Evolutionary conservation across 2,888 invertebrate species (phyloP), one percentile per base, ranked within the genome.

Genomic region (Philhelius pedissequus): DNA sequence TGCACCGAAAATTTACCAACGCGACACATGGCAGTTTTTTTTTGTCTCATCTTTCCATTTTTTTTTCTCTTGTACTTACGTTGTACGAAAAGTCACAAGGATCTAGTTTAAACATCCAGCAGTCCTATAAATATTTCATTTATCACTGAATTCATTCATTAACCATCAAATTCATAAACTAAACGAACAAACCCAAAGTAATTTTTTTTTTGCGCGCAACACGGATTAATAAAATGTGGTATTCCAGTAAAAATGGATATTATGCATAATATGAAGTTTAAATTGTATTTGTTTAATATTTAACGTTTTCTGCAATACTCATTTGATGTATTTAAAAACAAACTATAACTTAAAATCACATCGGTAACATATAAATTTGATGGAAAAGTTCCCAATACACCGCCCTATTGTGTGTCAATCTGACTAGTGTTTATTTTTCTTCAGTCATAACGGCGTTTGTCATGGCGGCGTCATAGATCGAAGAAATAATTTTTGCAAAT

Each of bases 401-500:
- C 83, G 75, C 84, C 84, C 75, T 76, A 54, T 80, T 79, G 64
- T 80, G 20, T 56, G 32, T 54, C 54, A 64, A 70, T 62, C 15
- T 60, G 15, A 38, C n/a, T 32, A 79, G 75, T 84, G 84, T 84
- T 84, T 84, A 80, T 84, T 83, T 83, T 83, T 83, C 78, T 76
- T 70, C 38, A 56, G 18, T 54, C 32, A 20, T 56, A 69, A 75
- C 58, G 66, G 75, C 83, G 78, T 79, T 75, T 84, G 80, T 80
- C 84, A 84, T 84, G 84, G 84, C 84, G 80, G 75, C 84, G 84
- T 83, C 83, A 52, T 83, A 66, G 32, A 25, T 27, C 9, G n/a
- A 27, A 68, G 18, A 52, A n/a, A n/a, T n/a, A n/a, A 27, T 52
- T 58, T n/a, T 48, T 48, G 22, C 20, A 75, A 80, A 56, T 56